A percentile compares a stretch with the other conserved stretches of the same genome.
These are phyloP conservation scores for Rhopalosiphum nymphaeae DNA, from an alignment of 2,888 invertebrate species.

Conservation along the genomic window DNA sequence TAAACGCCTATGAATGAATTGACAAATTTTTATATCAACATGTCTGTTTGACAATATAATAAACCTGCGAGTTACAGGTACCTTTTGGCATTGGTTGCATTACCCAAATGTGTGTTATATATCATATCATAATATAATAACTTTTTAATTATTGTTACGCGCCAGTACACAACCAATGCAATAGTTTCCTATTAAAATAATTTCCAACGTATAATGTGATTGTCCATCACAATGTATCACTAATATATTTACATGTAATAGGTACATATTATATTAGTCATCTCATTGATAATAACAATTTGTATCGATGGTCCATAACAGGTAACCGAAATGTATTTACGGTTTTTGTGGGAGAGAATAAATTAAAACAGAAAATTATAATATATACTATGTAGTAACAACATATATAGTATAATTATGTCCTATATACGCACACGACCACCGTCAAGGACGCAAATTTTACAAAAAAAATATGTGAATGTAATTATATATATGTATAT, in stretches of 20 bases:
- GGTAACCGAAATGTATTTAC: not conserved
- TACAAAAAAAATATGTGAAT: not conserved
- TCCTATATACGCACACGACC: not conserved
- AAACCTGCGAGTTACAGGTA: not conserved
- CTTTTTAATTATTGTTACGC: conserved; percentile 22
- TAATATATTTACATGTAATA: not conserved
- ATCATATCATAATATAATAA: not conserved
- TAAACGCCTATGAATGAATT: not conserved
- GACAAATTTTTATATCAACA: not conserved
- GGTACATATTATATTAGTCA: not conserved
- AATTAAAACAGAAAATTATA: not conserved
- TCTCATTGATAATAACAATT: not conserved
- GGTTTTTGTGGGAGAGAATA: not conserved
- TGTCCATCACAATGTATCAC: not conserved
- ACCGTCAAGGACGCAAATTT: not conserved
- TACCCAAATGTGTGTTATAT: not conserved
- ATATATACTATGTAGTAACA: not conserved
- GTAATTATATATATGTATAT: too few relatives aligned
- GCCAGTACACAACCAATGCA: not conserved
- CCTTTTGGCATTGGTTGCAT: not conserved
- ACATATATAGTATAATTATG: not conserved
- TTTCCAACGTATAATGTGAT: not conserved
- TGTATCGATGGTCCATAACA: not conserved
- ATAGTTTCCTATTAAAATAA: not conserved
- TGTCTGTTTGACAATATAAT: not conserved